Evolutionary conservation across 2,113 vertebrate species (phyloP).

Genomic region (Corythaeola cristata): DNA sequence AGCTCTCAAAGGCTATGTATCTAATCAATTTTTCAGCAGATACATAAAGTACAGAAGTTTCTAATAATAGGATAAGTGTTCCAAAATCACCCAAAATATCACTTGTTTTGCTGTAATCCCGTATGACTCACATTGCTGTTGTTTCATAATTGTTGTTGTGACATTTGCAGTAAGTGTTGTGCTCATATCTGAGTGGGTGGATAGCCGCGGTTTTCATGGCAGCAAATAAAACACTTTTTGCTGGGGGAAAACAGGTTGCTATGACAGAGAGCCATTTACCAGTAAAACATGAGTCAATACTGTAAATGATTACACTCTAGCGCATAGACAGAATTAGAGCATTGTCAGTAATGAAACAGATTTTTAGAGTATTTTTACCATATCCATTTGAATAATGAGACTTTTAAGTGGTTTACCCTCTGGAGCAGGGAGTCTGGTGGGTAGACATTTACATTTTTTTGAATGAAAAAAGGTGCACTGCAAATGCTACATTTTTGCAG

Average conservation of each 20-base stretch:
- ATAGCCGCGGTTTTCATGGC: constrained; percentile 40
- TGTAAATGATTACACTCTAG: constrained; percentile 14
- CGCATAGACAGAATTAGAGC: constrained; percentile 16
- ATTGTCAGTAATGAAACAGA: constrained; percentile 39
- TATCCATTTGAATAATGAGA: background rate
- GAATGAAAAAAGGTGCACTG: background rate
- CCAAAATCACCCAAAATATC: constrained; percentile 59
- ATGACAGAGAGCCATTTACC: constrained; percentile 61
- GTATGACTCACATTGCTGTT: constrained; percentile 65
- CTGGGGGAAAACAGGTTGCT: constrained; percentile 52
- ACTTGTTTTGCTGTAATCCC: constrained; percentile 43
- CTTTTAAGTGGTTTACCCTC: background rate
- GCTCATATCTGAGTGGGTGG: constrained; percentile 59
- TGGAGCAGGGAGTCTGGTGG: background rate
- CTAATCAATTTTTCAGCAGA: constrained; percentile 66
- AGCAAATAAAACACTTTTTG: constrained; percentile 58
- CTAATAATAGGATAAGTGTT: constrained; percentile 69
- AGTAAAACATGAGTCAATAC: constrained; percentile 67
- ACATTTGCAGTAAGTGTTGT: constrained; percentile 68
- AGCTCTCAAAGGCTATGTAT: constrained; percentile 26
- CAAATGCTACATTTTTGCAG: constrained; percentile 5
- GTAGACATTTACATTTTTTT: background rate
- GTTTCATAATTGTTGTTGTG: constrained; percentile 70
- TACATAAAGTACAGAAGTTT: constrained; percentile 29
- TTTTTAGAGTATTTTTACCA: constrained; percentile 34